Percentiles rank a stretch among this genome's conserved stretches.
Conservation (phyloP, 2,888 invertebrate genomes). For the Zygothrica quintamaculata region DNA sequence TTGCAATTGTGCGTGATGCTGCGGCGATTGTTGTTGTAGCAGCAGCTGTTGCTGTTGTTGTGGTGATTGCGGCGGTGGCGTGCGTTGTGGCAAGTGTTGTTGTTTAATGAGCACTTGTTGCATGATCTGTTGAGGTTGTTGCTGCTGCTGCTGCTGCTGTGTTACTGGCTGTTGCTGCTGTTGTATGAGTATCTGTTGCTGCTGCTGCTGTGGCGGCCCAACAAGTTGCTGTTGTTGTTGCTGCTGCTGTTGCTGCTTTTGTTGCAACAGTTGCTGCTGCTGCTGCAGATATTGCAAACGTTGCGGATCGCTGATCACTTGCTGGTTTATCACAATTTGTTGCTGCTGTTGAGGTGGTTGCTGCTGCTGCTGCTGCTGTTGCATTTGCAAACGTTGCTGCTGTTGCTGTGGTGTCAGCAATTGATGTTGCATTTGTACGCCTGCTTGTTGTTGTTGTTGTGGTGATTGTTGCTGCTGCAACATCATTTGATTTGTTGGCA, state of each 20-base stretch:
- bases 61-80: conserved; percentile 79
- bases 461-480: conserved; percentile 67
- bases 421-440: conserved; percentile 66
- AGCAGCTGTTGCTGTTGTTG: conserved; percentile 85
- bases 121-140: conserved; percentile 81
- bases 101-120: conserved; percentile 84
- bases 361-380: conserved; percentile 80
- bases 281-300: conserved; percentile 82
- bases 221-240: conserved; percentile 77
- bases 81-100: conserved; percentile 80
- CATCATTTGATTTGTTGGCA: conserved; percentile 59
- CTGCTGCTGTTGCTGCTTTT: conserved; percentile 72
- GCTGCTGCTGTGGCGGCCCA: conserved; percentile 84
- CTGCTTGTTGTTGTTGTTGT: conserved; percentile 63
- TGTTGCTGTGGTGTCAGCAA: conserved; percentile 73
- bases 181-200: conserved; percentile 72
- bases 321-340: conserved; percentile 83
- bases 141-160: conserved; percentile 81
- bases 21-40: conserved; percentile 86
- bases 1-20: conserved; percentile 76
- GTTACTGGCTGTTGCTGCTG: conserved; percentile 67
- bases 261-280: conserved; percentile 78
- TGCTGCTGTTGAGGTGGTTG: conserved; percentile 77
- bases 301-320: conserved; percentile 83
- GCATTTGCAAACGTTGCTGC: conserved; percentile 65